Percentiles rank a stretch among this genome's conserved stretches.
Evolutionary conservation across 2,888 invertebrate species (phyloP).

Genomic region (Diarsia mendica): DNA sequence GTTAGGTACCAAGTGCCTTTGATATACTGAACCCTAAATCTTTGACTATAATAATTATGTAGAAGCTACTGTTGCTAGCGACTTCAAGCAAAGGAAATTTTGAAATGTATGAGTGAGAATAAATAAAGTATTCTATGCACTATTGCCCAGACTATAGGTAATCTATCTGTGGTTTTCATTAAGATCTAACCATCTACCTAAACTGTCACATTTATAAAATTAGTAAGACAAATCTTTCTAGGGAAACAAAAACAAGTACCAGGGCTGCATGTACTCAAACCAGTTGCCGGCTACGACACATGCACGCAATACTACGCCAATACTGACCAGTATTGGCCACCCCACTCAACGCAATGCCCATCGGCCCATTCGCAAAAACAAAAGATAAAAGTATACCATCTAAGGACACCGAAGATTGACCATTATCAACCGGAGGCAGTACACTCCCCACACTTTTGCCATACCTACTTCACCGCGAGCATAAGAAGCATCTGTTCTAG

Average conservation of each 20-base stretch:
- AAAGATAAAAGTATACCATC: constrained; percentile 4
- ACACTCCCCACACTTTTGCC: constrained; percentile 6
- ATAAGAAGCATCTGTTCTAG: constrained; percentile 25
- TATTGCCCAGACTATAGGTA: background rate
- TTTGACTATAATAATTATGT: background rate
- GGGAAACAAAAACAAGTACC: background rate
- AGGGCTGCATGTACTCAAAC: background rate
- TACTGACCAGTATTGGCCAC: background rate
- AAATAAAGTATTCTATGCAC: background rate
- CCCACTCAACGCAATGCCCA: background rate
- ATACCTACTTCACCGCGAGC: constrained; percentile 4
- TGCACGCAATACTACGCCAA: background rate
- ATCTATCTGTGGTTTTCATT: background rate
- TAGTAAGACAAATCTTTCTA: background rate
- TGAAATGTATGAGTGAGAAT: background rate
- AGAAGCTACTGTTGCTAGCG: background rate
- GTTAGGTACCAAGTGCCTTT: background rate
- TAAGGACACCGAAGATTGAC: constrained; percentile 8
- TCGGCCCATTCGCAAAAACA: background rate
- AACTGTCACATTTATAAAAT: background rate
- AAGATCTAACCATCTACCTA: background rate
- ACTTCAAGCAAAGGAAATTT: background rate
- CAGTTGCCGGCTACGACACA: background rate
- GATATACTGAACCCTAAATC: background rate
- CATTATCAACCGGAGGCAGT: background rate